Base-by-base conservation (phyloP, 2,888 invertebrate genomes). In the Pachliopta kotzebuea region DNA sequence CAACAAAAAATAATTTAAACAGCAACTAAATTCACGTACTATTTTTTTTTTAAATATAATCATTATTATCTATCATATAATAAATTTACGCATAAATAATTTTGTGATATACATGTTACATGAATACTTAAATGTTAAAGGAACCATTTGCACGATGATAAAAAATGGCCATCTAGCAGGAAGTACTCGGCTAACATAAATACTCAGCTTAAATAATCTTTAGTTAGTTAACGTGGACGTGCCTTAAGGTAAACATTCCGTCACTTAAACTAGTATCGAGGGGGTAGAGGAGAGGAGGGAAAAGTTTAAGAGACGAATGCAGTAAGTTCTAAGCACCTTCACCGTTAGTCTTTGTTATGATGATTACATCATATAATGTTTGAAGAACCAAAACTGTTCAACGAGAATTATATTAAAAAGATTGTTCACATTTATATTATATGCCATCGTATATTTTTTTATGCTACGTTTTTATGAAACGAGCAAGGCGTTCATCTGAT, bases 191-290 rank as follows among this genome's bases (percentile, higher is more conserved):
- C 37, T 56, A 23, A 11, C 18, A 42, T 24, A 23, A 37, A 21
- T 42, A 42, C 21, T 2, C 9, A 37, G 14, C 26, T 26, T 4
- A 21, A 56, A 56, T 37, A 56, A 56, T 31, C 56, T n/a, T 37
- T 31, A 56, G 56, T 37, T 37, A 17, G 42, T 37, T 56, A 56
- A 56, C 42, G 21, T 56, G 14, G 17, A 56, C 23, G 37, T 56
- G 42, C 56, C 42, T 42, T 23, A 23, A 56, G 23, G 17, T 24
- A 42, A 56, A 42, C 42, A 23, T 56, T 56, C 21, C 56, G 56
- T 56, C 42, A 56, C 56, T 56, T 11, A 56, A 20, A 6, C 21
- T n/a, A 31, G 42, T 42, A 20, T 42, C 23, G 23, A 17, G n/a
- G 37, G 37, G 37, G 6, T 3, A 4, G 3, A 2, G 37, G 56